These are phyloP conservation scores for Theocolax elegans DNA, from an alignment of 1,140 invertebrate genomes.

Conservation along the genomic window DNA sequence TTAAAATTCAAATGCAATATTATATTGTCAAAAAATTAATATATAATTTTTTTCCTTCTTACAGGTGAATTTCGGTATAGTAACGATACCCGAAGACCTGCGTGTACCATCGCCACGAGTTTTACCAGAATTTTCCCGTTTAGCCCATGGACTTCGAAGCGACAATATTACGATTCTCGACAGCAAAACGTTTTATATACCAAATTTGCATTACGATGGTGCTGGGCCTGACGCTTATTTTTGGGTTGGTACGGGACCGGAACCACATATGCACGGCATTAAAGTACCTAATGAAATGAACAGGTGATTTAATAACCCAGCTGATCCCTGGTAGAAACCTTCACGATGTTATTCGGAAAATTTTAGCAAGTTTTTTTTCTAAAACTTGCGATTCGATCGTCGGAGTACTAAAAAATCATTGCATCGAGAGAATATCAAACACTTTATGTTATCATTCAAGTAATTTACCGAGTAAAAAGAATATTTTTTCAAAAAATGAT, in stretches of 20 bases:
- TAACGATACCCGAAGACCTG: constrained; percentile 79
- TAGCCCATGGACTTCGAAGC: constrained; percentile 87
- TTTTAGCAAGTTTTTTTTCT: no score
- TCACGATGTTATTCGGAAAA: no score
- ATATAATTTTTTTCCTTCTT: constrained; percentile 46
- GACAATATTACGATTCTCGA: constrained; percentile 92
- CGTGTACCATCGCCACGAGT: constrained; percentile 81
- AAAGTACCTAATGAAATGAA: constrained; percentile 92
- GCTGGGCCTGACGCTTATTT: constrained; percentile 91
- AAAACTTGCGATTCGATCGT: no score
- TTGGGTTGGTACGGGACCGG: constrained; percentile 88
- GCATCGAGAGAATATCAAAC: no score
- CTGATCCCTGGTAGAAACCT: no score
- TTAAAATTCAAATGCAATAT: not conserved
- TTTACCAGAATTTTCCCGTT: constrained; percentile 84
- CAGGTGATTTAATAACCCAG: constrained; percentile 68
- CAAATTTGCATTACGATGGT: constrained; percentile 92
- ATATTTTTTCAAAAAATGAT: no score
- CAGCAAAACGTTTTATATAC: constrained; percentile 92
- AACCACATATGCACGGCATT: constrained; percentile 83
- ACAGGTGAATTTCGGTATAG: constrained; percentile 88
- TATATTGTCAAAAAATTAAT: not conserved
- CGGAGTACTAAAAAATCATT: no score
- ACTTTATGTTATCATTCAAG: no score
- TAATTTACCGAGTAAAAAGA: no score